Evolutionary conservation across 2,888 invertebrate genomes (phyloP).

Genomic region (Lepas anatifera): DNA sequence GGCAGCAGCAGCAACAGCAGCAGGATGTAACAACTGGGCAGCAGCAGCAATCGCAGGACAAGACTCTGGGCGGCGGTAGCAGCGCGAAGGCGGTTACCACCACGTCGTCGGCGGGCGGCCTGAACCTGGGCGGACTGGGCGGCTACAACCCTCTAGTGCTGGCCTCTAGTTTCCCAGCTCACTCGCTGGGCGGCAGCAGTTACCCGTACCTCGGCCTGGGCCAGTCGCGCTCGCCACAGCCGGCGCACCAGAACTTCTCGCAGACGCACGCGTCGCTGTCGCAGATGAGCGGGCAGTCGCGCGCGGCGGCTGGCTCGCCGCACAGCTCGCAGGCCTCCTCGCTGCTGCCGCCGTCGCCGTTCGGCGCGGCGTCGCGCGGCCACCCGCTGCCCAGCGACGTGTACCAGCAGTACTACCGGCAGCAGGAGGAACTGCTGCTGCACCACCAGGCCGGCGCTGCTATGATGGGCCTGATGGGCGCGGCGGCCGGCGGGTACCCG

Average conservation of each 20-base stretch:
- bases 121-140: not conserved
- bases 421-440: constrained; percentile 5
- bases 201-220: not conserved
- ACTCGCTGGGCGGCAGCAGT: not conserved
- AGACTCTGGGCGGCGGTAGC: not conserved
- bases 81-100: not conserved
- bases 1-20: not conserved
- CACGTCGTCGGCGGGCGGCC: not conserved
- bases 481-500: constrained; percentile 1
- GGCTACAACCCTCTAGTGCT: not conserved
- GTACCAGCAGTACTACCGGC: not conserved
- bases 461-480: not conserved
- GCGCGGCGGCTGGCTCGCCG: not conserved
- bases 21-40: no score
- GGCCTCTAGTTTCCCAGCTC: not conserved
- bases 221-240: constrained; percentile 9
- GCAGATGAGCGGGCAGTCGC: not conserved
- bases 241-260: constrained; percentile 7
- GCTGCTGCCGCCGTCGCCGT: not conserved
- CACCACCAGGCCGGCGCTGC: not conserved
- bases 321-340: not conserved
- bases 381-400: not conserved
- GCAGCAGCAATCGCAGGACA: not conserved
- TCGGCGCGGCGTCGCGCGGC: not conserved
- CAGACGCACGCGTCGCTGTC: not conserved